A percentile compares a stretch with the other conserved stretches of the same genome.
Evolutionary conservation across 2,113 vertebrate genomes (phyloP).

Genomic region (Antennarius striatus): DNA sequence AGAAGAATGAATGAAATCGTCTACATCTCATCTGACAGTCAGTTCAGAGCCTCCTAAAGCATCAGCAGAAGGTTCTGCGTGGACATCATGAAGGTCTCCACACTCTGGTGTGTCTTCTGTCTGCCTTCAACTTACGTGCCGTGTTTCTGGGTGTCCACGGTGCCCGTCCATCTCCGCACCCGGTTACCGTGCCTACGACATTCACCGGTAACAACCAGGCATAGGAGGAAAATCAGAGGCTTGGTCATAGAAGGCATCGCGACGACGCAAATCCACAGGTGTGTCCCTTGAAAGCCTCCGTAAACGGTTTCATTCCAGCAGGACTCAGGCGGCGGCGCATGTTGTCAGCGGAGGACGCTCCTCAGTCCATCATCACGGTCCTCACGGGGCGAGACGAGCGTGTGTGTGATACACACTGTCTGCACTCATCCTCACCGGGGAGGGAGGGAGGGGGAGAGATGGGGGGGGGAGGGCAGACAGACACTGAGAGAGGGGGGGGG

Average conservation of each 20-base stretch:
- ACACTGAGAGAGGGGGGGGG: not conserved
- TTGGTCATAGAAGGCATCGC: slow-evolving; percentile 85
- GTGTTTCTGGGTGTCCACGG: slow-evolving; percentile 80
- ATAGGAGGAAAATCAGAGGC: slow-evolving; percentile 82
- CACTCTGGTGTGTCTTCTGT: too few species aligned
- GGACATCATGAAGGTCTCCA: too few species aligned
- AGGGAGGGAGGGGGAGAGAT: not conserved
- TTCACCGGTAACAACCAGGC: slow-evolving; percentile 81
- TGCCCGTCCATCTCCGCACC: slow-evolving; percentile 84
- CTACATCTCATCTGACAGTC: too few species aligned
- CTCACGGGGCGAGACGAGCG: slow-evolving; percentile 11
- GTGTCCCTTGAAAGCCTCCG: slow-evolving; percentile 67
- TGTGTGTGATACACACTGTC: slow-evolving; percentile 7
- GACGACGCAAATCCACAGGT: slow-evolving; percentile 62
- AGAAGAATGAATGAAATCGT: too few species aligned
- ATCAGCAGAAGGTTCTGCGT: too few species aligned
- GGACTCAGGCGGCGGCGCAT: slow-evolving; percentile 69
- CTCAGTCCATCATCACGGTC: slow-evolving; percentile 11
- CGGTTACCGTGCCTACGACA: slow-evolving; percentile 82
- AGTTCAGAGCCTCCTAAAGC: too few species aligned
- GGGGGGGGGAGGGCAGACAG: not conserved
- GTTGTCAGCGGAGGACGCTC: slow-evolving; percentile 34
- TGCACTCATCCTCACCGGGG: slow-evolving; percentile 24
- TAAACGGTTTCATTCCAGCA: slow-evolving; percentile 49
- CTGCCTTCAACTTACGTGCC: slow-evolving; percentile 80